A percentile compares a stretch with the other conserved stretches of the same genome.
These are phyloP conservation scores for Smutsia temminckii DNA, from an alignment of 2,797 vertebrate species.

Conservation along the genomic window DNA sequence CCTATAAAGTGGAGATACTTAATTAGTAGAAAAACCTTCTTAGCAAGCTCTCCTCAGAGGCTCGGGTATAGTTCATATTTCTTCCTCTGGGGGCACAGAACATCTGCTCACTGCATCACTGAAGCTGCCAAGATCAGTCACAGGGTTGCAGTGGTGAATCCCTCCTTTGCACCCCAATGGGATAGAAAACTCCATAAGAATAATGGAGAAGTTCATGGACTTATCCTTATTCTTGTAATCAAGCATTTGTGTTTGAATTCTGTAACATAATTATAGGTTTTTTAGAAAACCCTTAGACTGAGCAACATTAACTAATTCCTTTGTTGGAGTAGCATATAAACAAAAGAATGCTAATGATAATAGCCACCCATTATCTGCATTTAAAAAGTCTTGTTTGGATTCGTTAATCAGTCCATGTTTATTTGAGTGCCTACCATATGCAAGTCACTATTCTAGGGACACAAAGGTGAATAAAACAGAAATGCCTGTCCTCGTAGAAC, in stretches of 20 bases:
- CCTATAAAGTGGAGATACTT: neutral
- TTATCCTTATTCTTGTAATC: neutral
- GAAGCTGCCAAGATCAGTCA: neutral
- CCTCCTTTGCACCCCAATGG: fast-evolving
- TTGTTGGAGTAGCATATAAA: neutral
- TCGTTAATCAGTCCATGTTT: neutral
- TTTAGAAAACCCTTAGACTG: neutral
- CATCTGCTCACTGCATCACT: fast-evolving
- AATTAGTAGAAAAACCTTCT: neutral
- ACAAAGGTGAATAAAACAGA: neutral
- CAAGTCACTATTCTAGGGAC: neutral
- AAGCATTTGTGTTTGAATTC: neutral
- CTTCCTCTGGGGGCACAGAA: fast-evolving
- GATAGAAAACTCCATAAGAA: neutral
- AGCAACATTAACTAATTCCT: neutral
- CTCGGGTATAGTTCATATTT: neutral
- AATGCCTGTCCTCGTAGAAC: neutral
- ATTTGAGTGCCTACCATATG: neutral
- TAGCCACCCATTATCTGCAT: neutral
- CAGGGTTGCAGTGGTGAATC: neutral
- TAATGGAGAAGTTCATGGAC: neutral
- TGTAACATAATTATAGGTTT: neutral
- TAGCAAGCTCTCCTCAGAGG: neutral
- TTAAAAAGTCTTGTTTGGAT: neutral
- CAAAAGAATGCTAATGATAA: neutral